These are phyloP conservation scores for Drosophila algonquin DNA, from an alignment of 2,888 invertebrate genomes.

Conservation along the genomic window DNA sequence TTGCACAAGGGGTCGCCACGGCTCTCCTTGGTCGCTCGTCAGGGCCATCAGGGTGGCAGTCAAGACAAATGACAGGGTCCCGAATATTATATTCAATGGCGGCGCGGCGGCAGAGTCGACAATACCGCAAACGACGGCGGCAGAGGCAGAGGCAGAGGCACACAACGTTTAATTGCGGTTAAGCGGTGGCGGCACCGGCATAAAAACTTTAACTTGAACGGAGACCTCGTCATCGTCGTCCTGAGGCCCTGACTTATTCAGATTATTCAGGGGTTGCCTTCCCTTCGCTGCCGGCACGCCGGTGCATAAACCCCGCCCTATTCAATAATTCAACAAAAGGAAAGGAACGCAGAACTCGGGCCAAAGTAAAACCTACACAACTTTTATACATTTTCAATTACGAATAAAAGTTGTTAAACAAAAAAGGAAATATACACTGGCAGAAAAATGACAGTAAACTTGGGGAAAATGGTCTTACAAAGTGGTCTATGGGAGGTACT, in stretches of 20 bases:
- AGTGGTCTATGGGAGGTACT: too few relatives aligned
- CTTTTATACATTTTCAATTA: conserved; percentile 76
- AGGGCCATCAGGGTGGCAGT: conserved; percentile 31
- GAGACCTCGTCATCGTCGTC: conserved; percentile 8
- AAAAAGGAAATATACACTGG: conserved; percentile 17
- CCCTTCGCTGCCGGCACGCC: conserved; percentile 21
- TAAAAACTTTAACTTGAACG: conserved; percentile 52
- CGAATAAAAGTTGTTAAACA: conserved; percentile 52
- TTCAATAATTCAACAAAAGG: conserved; percentile 72
- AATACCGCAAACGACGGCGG: not conserved
- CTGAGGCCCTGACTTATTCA: conserved; percentile 32
- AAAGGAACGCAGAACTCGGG: conserved; percentile 1
- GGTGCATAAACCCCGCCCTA: conserved; percentile 63
- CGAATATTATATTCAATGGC: conserved; percentile 63
- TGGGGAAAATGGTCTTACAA: too few relatives aligned
- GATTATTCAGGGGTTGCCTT: conserved; percentile 38
- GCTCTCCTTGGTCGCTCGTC: conserved; percentile 11
- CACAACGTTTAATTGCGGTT: conserved; percentile 73
- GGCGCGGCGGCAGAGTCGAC: conserved; percentile 22
- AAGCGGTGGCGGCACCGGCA: conserved; percentile 55
- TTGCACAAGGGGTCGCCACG: conserved; percentile 54
- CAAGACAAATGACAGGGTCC: conserved; percentile 72
- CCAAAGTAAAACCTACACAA: conserved; percentile 29
- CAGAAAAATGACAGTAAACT: conserved; percentile 1
- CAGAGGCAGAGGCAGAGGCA: not conserved